phyloP scores from a whole-genome alignment of 1,140 invertebrate genomes.

The Chionoecetes opilio region DNA sequence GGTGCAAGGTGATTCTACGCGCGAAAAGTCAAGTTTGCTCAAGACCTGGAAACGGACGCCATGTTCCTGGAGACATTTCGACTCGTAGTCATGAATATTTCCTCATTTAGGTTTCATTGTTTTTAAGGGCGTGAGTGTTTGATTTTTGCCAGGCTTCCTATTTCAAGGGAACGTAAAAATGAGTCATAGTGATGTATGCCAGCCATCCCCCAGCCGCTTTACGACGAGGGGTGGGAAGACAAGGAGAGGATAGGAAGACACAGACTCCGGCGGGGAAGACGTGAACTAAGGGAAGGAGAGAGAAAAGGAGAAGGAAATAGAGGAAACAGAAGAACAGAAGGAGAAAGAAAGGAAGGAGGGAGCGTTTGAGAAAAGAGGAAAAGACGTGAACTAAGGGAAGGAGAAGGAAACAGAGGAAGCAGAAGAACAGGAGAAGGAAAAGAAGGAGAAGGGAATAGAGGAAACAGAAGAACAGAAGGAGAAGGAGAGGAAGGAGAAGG shows the following conservation, averaged over 20 bases:
- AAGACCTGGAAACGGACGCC: constrained; percentile 41
- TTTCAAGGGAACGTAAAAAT: constrained; percentile 77
- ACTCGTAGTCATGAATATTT: constrained; percentile 75
- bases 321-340: background rate
- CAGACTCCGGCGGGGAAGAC: background rate
- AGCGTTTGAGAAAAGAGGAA: background rate
- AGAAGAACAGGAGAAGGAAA: background rate
- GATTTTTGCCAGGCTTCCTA: constrained; percentile 74
- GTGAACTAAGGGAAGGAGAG: background rate
- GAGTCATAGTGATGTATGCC: constrained; percentile 77
- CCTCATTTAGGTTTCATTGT: constrained; percentile 76
- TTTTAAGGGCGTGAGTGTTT: constrained; percentile 75
- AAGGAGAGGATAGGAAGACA: background rate
- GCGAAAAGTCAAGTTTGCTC: background rate
- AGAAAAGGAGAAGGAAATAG: background rate
- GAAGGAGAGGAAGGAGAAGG: background rate
- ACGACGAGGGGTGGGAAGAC: background rate
- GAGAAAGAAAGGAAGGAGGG: too few species aligned
- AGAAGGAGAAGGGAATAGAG: background rate
- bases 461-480: background rate
- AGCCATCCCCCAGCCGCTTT: constrained; percentile 50
- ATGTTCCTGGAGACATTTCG: constrained; percentile 73
- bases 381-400: too few species aligned
- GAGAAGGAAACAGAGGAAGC: too few species aligned
- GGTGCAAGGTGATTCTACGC: background rate